Conservation (phyloP, 2,113 vertebrate species). For the Corythornis vintsioides region DNA sequence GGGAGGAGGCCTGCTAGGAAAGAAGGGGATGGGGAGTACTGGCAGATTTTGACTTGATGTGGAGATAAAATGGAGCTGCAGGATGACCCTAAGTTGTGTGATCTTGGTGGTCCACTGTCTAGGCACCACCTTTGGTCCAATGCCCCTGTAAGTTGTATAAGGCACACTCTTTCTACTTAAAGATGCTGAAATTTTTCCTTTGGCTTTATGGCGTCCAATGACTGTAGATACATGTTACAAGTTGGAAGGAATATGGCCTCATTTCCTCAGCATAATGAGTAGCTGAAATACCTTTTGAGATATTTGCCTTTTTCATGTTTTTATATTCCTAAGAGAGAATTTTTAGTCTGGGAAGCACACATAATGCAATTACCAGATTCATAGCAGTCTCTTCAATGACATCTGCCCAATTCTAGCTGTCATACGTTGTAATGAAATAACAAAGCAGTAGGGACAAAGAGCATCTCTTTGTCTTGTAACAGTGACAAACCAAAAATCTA, state of each 20-base stretch:
- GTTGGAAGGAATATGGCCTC: neutral
- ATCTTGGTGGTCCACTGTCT: accelerated
- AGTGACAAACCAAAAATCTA: neutral
- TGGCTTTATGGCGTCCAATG: neutral
- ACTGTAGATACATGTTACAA: neutral
- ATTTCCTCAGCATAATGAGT: neutral
- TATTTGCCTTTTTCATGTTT: neutral
- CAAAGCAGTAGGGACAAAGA: neutral
- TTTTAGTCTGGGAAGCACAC: neutral
- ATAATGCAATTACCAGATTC: neutral
- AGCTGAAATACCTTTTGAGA: neutral
- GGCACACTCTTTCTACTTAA: accelerated
- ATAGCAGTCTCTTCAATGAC: neutral
- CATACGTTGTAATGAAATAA: neutral
- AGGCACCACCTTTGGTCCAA: neutral
- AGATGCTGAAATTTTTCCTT: neutral
- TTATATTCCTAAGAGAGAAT: neutral
- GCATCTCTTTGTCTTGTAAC: neutral
- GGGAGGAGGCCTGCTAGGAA: neutral
- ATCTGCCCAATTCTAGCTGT: neutral
- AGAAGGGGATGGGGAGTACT: neutral
- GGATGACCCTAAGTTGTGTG: accelerated
- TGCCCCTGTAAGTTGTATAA: neutral
- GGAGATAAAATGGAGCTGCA: neutral
- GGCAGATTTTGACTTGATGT: neutral